phyloP scores from a whole-genome alignment of 2,888 invertebrate species.

The Linnaemya vulpina region DNA sequence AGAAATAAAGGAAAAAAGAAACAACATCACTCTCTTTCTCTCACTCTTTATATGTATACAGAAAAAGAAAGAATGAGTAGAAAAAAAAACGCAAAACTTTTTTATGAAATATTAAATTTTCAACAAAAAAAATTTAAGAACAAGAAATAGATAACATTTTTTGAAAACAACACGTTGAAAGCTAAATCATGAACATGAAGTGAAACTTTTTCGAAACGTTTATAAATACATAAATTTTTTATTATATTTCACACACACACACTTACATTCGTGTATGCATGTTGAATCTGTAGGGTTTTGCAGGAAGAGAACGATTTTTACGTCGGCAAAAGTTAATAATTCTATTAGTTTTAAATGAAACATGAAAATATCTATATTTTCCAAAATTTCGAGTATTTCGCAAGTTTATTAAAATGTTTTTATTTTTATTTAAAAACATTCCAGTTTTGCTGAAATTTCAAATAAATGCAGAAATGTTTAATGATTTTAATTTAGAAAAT shows the following conservation, averaged over 20 bases:
- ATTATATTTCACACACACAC: background rate
- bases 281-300: background rate
- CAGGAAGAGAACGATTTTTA: too few species aligned
- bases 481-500: too few species aligned
- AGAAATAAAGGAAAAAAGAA: constrained; percentile 10
- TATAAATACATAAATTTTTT: background rate
- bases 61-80: background rate
- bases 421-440: constrained; percentile 8
- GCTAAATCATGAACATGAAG: constrained; percentile 48
- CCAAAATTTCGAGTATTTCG: background rate
- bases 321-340: background rate
- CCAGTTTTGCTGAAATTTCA: background rate
- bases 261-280: background rate
- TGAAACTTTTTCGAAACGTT: constrained; percentile 39
- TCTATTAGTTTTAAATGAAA: background rate
- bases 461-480: background rate
- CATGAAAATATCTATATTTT: background rate
- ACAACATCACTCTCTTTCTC: constrained; percentile 28
- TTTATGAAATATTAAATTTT: constrained; percentile 24
- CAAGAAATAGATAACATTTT: constrained; percentile 40
- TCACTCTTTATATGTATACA: constrained; percentile 20
- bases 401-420: background rate
- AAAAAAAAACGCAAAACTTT: constrained; percentile 26
- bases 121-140: constrained; percentile 3
- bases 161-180: constrained; percentile 54